A percentile compares a stretch with the other conserved stretches of the same genome.
These are phyloP conservation scores for Conger conger DNA, from an alignment of 2,113 vertebrate genomes.

Conservation along the genomic window DNA sequence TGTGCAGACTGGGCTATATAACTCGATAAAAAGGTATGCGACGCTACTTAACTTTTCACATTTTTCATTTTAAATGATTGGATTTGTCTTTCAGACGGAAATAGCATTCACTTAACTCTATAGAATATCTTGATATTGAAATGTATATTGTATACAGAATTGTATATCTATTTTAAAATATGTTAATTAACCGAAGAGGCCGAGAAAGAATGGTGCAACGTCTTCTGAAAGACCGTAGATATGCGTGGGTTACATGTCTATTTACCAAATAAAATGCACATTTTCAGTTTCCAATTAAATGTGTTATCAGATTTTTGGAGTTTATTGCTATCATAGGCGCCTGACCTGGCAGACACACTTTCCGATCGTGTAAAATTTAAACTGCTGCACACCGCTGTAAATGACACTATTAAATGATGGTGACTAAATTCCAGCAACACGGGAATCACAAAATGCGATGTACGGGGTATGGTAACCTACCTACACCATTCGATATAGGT, in stretches of 20 bases:
- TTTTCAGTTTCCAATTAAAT: no score
- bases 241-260: neutral
- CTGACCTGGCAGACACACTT: neutral
- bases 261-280: neutral
- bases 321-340: no score
- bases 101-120: neutral
- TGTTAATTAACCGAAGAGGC: neutral
- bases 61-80: neutral
- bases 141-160: neutral
- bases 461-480: no score
- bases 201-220: neutral
- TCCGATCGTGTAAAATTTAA: neutral
- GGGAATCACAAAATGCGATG: neutral
- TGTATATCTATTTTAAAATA: neutral
- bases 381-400: neutral
- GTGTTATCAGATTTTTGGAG: no score
- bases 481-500: neutral
- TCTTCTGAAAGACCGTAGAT: neutral
- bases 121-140: neutral
- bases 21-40: constrained; percentile 44
- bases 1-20: neutral
- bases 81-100: neutral
- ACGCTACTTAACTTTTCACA: neutral
- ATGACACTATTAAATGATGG: neutral
- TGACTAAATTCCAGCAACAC: neutral